Base-by-base conservation (phyloP, 2,888 invertebrate species). In the Cephalotes varians region DNA sequence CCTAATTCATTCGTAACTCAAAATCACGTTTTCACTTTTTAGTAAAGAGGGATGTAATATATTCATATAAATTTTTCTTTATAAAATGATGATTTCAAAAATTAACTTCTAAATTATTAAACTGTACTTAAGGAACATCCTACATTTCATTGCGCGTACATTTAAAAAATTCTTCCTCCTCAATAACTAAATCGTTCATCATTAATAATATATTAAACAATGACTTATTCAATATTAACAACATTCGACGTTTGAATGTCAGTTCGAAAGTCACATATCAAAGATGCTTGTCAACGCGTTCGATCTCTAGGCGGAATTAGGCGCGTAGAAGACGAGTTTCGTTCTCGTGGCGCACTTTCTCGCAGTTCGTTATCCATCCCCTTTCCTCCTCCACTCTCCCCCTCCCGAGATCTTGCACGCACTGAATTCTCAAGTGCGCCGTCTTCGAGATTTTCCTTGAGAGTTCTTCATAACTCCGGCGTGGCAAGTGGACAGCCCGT, bases 391-490 rank as follows among this genome's bases (percentile, higher is more conserved):
- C 37, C 18, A n/a, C 21, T 54, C 28, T n/a, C 49, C n/a, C n/a
- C 15, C n/a, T 31, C 10, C 21, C 25, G 25, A 51, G 37, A 47
- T 79, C 77, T 54, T 54, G 44, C 31, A 71, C 71, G 56, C 71
- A 71, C 71, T 79, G 77, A 79, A 79, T 79, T 71, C 71, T 79
- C 77, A 71, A 79, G 77, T 79, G 56, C 71, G 25, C 44, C 77
- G 56, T 79, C 77, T 47, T 79, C 18, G 71, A 79, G 77, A 79
- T 79, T 79, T 79, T 79, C 77, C 71, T 79, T 56, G 44, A 79
- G 77, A 79, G 77, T 79, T 79, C 77, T 79, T 71, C 77, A 79
- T 79, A 79, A 79, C 77, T 79, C 71, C 56, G 56, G 34, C 56
- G 56, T 71, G 77, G 56, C 77, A 56, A 79, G 77, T 79, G 77